Percentiles rank a stretch among this genome's conserved stretches.
Evolutionary conservation across 1,140 invertebrate genomes (phyloP).

Genomic region (Monochamus saltuarius): DNA sequence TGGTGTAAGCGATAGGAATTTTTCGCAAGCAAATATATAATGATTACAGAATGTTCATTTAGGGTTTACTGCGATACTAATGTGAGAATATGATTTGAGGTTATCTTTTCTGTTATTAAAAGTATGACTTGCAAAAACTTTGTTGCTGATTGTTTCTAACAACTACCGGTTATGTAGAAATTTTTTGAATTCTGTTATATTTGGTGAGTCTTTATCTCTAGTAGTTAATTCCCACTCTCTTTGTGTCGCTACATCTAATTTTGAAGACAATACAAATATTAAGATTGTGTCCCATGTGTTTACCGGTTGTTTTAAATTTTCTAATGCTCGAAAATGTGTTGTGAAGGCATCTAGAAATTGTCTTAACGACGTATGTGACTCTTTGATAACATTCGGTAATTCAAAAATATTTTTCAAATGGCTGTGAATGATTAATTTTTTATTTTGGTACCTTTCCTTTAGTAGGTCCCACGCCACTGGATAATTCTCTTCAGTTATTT

Average conservation of each 20-base stretch:
- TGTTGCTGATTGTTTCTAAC: slow-evolving; percentile 12
- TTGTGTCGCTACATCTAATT: slow-evolving; percentile 11
- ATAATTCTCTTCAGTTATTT: slow-evolving; percentile 9
- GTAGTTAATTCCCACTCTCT: slow-evolving; percentile 23
- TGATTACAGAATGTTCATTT: too few species aligned
- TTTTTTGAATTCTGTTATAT: slow-evolving; percentile 4
- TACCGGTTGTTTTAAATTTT: slow-evolving; percentile 13
- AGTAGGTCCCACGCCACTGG: slow-evolving; percentile 12
- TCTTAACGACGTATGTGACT: slow-evolving; percentile 10
- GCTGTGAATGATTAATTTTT: too few species aligned
- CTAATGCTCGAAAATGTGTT: slow-evolving; percentile 11
- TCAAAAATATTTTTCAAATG: slow-evolving; percentile 23
- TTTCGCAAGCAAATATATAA: slow-evolving; percentile 1
- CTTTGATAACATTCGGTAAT: slow-evolving; percentile 8
- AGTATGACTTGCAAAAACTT: not conserved
- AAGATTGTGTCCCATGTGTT: slow-evolving; percentile 11
- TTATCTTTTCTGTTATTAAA: too few species aligned
- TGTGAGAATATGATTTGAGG: too few species aligned
- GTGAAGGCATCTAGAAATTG: slow-evolving; percentile 5
- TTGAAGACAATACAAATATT: slow-evolving; percentile 20
- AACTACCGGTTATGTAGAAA: slow-evolving; percentile 12
- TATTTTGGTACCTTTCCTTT: slow-evolving; percentile 12
- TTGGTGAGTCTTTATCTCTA: slow-evolving; percentile 11
- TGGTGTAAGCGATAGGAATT: not conserved
- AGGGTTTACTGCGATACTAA: too few species aligned